Evolutionary conservation across 2,113 vertebrate genomes (phyloP).

Genomic region (Perca fluviatilis): DNA sequence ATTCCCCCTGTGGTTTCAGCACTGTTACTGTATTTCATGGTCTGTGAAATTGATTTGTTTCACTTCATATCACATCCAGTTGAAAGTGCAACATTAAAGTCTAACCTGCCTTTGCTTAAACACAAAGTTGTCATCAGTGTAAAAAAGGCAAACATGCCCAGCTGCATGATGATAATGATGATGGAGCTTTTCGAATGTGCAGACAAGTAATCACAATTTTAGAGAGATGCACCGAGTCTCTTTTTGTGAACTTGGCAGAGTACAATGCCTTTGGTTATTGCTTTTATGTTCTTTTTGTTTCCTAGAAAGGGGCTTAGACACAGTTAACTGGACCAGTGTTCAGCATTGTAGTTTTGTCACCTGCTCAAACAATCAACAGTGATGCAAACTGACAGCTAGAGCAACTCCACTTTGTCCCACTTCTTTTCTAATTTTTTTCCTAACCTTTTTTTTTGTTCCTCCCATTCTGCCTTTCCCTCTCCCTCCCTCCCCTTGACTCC

Average conservation of each 20-base stretch:
- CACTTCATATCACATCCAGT: slow-evolving; percentile 81
- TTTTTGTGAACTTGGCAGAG: slow-evolving; percentile 55
- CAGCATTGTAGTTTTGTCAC: slow-evolving; percentile 81
- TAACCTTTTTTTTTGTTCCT: slow-evolving; percentile 71
- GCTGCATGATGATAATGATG: slow-evolving; percentile 59
- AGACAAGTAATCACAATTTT: slow-evolving; percentile 73
- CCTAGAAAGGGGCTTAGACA: slow-evolving; percentile 68
- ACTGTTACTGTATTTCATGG: slow-evolving; percentile 82
- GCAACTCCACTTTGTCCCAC: slow-evolving; percentile 81
- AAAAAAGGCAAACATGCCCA: slow-evolving; percentile 58
- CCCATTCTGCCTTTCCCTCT: slow-evolving; percentile 33
- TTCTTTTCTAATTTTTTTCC: slow-evolving; percentile 67
- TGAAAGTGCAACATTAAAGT: slow-evolving; percentile 73
- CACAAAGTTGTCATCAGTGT: slow-evolving; percentile 64
- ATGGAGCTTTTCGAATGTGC: slow-evolving; percentile 61
- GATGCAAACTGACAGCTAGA: slow-evolving; percentile 83
- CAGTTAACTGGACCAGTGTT: slow-evolving; percentile 78
- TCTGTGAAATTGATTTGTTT: slow-evolving; percentile 84
- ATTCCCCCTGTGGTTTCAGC: slow-evolving; percentile 80
- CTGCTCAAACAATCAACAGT: slow-evolving; percentile 81
- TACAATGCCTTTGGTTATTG: slow-evolving; percentile 73
- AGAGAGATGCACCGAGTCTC: slow-evolving; percentile 51
- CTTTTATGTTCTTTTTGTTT: slow-evolving; percentile 78
- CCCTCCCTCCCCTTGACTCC: slow-evolving; percentile 48
- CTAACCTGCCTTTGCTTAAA: slow-evolving; percentile 75